Evolutionary conservation across 2,797 vertebrate species (phyloP).

Genomic region (Agapornis canus): DNA sequence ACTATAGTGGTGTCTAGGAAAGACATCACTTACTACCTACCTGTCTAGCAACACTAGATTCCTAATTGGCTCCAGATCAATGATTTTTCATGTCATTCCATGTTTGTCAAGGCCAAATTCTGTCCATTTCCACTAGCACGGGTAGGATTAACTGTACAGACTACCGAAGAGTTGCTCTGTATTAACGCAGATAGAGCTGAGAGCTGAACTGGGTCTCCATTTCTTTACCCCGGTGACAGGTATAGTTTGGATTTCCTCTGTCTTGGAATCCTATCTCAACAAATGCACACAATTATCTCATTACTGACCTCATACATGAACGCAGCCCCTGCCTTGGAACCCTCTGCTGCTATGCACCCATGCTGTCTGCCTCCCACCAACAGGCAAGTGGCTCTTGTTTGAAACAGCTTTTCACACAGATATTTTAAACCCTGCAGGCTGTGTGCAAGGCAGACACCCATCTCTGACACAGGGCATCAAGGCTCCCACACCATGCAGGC

Average conservation of each 20-base stretch:
- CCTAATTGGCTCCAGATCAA: neutral
- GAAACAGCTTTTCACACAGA: neutral
- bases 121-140: neutral
- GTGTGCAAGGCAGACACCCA: neutral
- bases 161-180: fast-evolving
- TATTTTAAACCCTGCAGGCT: neutral
- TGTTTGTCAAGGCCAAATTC: neutral
- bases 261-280: neutral
- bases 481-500: fast-evolving
- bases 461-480: fast-evolving
- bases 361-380: fast-evolving
- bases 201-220: neutral
- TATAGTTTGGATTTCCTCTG: neutral
- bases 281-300: neutral
- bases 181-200: neutral
- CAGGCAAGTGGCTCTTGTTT: neutral
- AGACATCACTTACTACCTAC: neutral
- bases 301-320: fast-evolving
- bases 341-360: fast-evolving
- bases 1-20: neutral
- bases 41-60: neutral
- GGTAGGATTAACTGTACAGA: neutral
- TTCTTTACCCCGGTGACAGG: neutral
- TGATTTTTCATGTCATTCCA: fast-evolving
- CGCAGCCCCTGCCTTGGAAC: neutral